Conservation (phyloP, 2,797 vertebrate species). For the Ataeniobius toweri region DNA sequence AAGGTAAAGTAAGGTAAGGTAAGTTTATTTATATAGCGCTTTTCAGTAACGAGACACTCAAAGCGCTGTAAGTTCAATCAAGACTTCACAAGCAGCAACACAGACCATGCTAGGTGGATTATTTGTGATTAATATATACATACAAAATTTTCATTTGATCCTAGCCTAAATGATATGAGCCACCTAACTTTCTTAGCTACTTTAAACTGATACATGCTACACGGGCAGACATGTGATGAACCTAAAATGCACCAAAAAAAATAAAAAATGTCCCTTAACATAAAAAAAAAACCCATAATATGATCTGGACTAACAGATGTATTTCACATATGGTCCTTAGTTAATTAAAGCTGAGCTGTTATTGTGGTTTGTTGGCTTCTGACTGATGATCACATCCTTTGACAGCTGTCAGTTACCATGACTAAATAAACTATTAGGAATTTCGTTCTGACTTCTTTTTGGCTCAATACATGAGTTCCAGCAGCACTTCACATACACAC, state of each 20-base stretch:
- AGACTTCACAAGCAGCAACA: neutral
- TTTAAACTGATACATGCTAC: neutral
- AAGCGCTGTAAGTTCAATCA: too few relatives aligned
- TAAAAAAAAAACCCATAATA: neutral
- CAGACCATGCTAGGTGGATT: neutral
- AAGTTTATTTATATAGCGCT: too few relatives aligned
- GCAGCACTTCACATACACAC: conserved; percentile 59
- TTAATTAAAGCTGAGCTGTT: conserved; percentile 69
- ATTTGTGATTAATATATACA: neutral
- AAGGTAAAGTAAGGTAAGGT: too few relatives aligned
- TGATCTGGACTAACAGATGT: conserved; percentile 34
- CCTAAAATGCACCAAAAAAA: neutral
- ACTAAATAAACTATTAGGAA: conserved; percentile 43
- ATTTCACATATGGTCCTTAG: conserved; percentile 73
- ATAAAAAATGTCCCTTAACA: neutral
- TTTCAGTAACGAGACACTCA: too few relatives aligned
- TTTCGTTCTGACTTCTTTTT: conserved; percentile 69
- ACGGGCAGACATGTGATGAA: neutral
- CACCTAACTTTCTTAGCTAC: neutral
- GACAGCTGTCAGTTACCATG: conserved; percentile 77
- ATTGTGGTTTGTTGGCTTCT: conserved; percentile 59
- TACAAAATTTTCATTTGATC: neutral
- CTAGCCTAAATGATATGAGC: neutral
- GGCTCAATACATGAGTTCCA: conserved; percentile 60
- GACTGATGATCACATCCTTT: conserved; percentile 72